Evolutionary conservation across 2,888 invertebrate genomes (phyloP).

Genomic region (Drosophila ezoana): DNA sequence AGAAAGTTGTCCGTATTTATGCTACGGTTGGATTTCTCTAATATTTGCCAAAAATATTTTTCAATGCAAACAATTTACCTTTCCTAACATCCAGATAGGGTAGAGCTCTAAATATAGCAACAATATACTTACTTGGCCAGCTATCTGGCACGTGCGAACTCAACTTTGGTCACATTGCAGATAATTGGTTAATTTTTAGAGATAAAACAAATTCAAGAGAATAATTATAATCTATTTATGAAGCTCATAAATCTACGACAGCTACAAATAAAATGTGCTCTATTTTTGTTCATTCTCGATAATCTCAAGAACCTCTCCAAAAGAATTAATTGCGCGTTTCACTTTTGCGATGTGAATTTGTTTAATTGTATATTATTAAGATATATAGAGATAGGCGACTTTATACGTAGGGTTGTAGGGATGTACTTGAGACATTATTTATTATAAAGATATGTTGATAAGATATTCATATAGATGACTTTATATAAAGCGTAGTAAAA

Average conservation of each 20-base stretch:
- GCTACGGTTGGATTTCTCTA: not conserved
- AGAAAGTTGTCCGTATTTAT: not conserved
- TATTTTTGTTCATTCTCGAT: conserved; percentile 1
- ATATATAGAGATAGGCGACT: too few species aligned
- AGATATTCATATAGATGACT: too few species aligned
- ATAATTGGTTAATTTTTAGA: conserved; percentile 2
- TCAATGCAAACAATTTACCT: not conserved
- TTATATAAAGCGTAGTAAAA: too few species aligned
- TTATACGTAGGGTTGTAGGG: too few species aligned
- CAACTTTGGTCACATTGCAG: conserved; percentile 6
- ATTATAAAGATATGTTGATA: too few species aligned
- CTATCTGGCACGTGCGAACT: conserved; percentile 28
- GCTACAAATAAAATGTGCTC: not conserved
- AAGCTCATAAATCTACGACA: conserved; percentile 13
- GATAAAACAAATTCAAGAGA: conserved; percentile 22
- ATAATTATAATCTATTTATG: conserved; percentile 50
- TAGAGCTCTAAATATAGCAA: not conserved
- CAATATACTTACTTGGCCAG: not conserved
- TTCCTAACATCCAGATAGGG: not conserved
- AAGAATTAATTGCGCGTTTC: not conserved
- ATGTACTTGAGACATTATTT: too few species aligned
- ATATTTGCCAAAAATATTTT: not conserved
- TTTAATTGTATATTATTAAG: too few species aligned
- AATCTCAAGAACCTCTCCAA: conserved; percentile 1
- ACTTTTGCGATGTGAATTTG: not conserved